Evolutionary conservation across 2,888 invertebrate genomes (phyloP).

Genomic region (Tipula lateralis): DNA sequence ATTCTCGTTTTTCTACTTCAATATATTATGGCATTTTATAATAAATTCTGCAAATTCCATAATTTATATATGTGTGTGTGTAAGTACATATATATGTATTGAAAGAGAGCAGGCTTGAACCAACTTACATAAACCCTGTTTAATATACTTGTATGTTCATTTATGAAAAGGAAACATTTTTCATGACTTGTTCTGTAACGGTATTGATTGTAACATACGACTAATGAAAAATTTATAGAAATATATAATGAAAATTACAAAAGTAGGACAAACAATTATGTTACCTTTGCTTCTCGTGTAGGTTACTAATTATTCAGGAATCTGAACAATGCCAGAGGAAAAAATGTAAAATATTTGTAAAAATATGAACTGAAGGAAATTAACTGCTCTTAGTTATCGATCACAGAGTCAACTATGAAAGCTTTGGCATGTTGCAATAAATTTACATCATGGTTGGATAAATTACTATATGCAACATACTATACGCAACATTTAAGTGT

Average conservation of each 20-base stretch:
- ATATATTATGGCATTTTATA: constrained; percentile 11
- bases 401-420: no score
- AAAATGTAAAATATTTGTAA: no score
- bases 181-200: background rate
- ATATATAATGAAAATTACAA: background rate
- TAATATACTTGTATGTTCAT: background rate
- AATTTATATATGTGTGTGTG: background rate
- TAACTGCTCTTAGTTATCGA: no score
- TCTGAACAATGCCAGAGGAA: no score
- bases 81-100: background rate
- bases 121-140: background rate
- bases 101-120: background rate
- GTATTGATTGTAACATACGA: background rate
- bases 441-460: no score
- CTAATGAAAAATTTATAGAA: background rate
- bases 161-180: background rate
- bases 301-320: no score
- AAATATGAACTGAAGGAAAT: no score
- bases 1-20: constrained; percentile 3
- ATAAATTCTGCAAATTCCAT: background rate
- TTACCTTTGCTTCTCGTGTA: no score
- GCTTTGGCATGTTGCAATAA: no score
- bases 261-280: background rate
- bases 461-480: no score
- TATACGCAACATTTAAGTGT: no score